Conservation (phyloP, 2,113 vertebrate species). For the Henicopernis longicauda region DNA sequence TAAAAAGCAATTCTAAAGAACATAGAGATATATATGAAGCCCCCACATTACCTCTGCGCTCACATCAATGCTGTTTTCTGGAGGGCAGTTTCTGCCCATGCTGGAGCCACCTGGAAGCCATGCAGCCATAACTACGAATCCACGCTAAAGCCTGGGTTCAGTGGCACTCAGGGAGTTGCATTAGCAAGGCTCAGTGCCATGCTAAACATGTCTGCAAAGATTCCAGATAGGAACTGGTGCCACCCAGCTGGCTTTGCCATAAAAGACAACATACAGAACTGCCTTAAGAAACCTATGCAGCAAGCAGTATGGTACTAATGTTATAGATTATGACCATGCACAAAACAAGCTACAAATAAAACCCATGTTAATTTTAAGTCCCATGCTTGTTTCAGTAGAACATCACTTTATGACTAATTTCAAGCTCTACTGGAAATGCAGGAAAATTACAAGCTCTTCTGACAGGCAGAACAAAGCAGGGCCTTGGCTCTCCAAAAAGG, state of each 20-base stretch:
- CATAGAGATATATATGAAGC: rapidly evolving
- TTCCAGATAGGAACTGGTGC: background rate
- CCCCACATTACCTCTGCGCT: background rate
- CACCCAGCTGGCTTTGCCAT: background rate
- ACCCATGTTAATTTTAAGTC: conserved; percentile 9
- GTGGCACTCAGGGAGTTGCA: background rate
- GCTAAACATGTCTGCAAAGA: background rate
- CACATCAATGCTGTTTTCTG: background rate
- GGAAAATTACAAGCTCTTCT: background rate
- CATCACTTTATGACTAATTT: background rate
- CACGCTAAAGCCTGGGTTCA: background rate
- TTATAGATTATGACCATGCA: conserved; percentile 6
- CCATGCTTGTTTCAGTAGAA: conserved; percentile 19
- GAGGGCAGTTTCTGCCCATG: background rate
- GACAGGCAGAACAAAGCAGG: background rate
- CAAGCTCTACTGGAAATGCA: background rate
- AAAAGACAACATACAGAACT: background rate
- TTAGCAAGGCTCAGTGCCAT: background rate
- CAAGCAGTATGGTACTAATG: background rate
- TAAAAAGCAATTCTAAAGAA: background rate
- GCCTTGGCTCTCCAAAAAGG: background rate
- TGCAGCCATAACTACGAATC: rapidly evolving
- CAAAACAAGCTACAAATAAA: conserved; percentile 35
- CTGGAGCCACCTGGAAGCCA: background rate
- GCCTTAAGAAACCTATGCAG: background rate